Evolutionary conservation across 2,113 vertebrate species (phyloP).

Genomic region (rabbit (Oryctolagus cuniculus)): DNA sequence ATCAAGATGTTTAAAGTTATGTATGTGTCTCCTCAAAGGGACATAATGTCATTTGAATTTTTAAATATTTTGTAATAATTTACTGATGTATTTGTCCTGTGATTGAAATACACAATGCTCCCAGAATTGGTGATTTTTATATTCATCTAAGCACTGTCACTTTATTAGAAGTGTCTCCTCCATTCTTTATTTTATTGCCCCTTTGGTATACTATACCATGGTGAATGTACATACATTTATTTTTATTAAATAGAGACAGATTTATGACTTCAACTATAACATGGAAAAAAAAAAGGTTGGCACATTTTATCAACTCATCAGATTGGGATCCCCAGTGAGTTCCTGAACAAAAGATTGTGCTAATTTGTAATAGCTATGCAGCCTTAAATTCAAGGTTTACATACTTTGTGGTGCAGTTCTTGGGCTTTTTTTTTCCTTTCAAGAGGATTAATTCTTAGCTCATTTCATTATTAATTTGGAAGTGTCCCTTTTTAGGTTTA

Average conservation of each 20-base stretch:
- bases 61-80: slow-evolving; percentile 47
- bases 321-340: neutral
- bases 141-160: neutral
- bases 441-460: neutral
- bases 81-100: slow-evolving; percentile 7
- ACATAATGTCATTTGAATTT: slow-evolving; percentile 23
- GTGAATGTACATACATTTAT: neutral
- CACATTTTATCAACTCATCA: slow-evolving; percentile 25
- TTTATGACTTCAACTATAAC: neutral
- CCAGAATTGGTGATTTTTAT: slow-evolving; percentile 19
- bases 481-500: slow-evolving; percentile 38
- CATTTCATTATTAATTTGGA: neutral
- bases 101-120: slow-evolving; percentile 29
- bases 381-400: neutral
- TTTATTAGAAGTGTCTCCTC: neutral
- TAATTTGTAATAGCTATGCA: neutral
- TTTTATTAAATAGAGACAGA: neutral
- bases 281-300: slow-evolving; percentile 49
- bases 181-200: neutral
- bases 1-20: slow-evolving; percentile 34
- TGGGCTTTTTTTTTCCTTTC: neutral
- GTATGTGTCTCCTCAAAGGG: neutral
- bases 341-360: neutral
- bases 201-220: neutral
- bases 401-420: neutral